Base-by-base conservation (phyloP, 37 sponge, comb jelly and placozoan species). In the Geodia barretti region DNA sequence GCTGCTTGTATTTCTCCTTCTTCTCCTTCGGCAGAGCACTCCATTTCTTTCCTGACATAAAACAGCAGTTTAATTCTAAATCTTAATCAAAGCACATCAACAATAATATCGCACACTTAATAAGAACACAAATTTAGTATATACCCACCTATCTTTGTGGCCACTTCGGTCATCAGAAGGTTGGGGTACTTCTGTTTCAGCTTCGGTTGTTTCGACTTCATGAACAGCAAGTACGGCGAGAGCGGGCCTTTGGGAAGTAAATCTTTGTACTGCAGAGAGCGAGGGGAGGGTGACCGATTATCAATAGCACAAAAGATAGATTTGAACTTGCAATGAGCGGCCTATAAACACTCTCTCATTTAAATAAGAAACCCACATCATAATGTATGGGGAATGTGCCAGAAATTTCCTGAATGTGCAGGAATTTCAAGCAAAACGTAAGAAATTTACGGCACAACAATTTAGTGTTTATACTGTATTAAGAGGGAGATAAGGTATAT, bases 111-210 rank as follows among this genome's bases (percentile, higher is more conserved):
- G n/a, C n/a, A n/a, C n/a, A 66, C 23, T 66, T 66, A 66, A 26
- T 66, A 11, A 26, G 23, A 66, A 58, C 11, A 21, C 60, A 58
- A n/a, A 14, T 47, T 47, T 7, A 47, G 7, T 47, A 17, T 14
- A 17, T 5, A 7, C 73, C 62, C 76, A 72, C 84, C 83, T 66
- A 88, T 58, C 59, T 83, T 83, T 41, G 25, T 24, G 21, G 73
- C 74, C 32, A 88, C 70, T 30, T 83, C 67, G 1, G 66, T 64
- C 59, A 30, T 25, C 1, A 38, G 42, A 2, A 83, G 41, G 3
- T 83, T 65, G 0, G 89, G 84, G 32, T 88, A 64, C 30, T 83
- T 88, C 74, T 72, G 83, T 39, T 79, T 88, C 37, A 83, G 40
- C 39, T 78, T 83, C 1, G 70, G 72, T 0, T 28, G 23, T 59